phyloP scores from a whole-genome alignment of 1,140 invertebrate genomes.

The Drosophila paulistorum region DNA sequence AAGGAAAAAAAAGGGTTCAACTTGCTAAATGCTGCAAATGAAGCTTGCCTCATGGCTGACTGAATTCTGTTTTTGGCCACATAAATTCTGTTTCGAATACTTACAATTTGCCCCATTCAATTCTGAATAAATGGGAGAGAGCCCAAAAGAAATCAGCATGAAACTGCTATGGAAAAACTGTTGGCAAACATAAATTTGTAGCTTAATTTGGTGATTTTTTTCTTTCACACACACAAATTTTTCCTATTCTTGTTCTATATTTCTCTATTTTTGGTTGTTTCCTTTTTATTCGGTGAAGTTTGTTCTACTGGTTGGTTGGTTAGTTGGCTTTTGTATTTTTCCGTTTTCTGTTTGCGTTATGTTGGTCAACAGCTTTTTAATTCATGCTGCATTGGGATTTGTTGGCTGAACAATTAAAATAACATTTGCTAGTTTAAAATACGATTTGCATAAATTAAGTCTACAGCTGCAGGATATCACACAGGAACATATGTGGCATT shows the following conservation, averaged over 20 bases:
- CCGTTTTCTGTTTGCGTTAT: constrained; percentile 1
- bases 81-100: constrained; percentile 48
- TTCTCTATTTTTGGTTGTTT: neutral
- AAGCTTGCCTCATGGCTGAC: constrained; percentile 34
- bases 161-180: constrained; percentile 13
- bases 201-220: constrained; percentile 10
- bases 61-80: constrained; percentile 34
- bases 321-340: constrained; percentile 19
- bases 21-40: constrained; percentile 37
- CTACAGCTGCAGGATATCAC: constrained; percentile 35
- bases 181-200: constrained; percentile 46
- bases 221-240: neutral
- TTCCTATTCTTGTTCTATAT: neutral
- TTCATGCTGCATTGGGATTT: constrained; percentile 12
- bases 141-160: constrained; percentile 23
- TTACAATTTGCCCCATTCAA: constrained; percentile 59
- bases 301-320: constrained; percentile 22
- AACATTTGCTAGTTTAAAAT: constrained; percentile 65
- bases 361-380: constrained; percentile 15
- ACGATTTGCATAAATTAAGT: constrained; percentile 62
- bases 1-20: constrained; percentile 22
- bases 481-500: constrained; percentile 13
- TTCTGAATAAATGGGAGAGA: constrained; percentile 38
- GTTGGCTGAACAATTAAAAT: constrained; percentile 65
- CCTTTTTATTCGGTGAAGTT: neutral